These are phyloP conservation scores for Argyresthia albistria DNA, from an alignment of 2,888 invertebrate species.

Conservation along the genomic window DNA sequence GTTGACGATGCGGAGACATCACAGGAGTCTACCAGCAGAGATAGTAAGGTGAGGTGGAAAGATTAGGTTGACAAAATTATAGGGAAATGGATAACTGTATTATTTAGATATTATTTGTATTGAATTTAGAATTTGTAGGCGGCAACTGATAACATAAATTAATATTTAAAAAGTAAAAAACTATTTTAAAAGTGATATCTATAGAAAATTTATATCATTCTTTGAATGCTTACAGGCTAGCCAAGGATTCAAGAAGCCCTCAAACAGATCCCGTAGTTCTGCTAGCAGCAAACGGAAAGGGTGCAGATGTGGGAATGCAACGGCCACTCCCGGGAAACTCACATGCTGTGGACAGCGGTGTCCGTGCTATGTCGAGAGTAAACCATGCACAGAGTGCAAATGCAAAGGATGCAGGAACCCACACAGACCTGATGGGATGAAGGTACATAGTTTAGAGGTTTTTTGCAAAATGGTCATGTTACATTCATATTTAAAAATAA, in stretches of 20 bases:
- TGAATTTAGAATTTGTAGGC: too few species aligned
- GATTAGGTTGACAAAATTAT: not conserved
- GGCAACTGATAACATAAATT: too few species aligned
- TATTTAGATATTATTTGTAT: too few species aligned
- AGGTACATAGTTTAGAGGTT: conserved; percentile 61
- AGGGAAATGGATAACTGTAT: not conserved
- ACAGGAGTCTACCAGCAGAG: conserved; percentile 45
- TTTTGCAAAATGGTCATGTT: not conserved
- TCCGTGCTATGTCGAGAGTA: conserved; percentile 93
- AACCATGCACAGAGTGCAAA: conserved; percentile 91
- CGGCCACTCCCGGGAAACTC: conserved; percentile 88
- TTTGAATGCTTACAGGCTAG: conserved; percentile 44
- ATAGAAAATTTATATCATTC: conserved; percentile 14
- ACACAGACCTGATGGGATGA: conserved; percentile 85
- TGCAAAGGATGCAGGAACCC: conserved; percentile 96
- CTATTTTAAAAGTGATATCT: not conserved
- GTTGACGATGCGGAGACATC: conserved; percentile 67
- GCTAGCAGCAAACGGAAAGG: conserved; percentile 76
- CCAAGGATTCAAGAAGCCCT: conserved; percentile 63
- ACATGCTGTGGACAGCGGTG: conserved; percentile 96
- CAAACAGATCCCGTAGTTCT: conserved; percentile 53
- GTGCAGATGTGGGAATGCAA: conserved; percentile 93
- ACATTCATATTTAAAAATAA: too few species aligned
- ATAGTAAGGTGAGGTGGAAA: conserved; percentile 40
- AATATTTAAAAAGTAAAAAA: conserved; percentile 10